phyloP scores from a whole-genome alignment of 2,113 vertebrate genomes.

The Syrmaticus mikado region DNA sequence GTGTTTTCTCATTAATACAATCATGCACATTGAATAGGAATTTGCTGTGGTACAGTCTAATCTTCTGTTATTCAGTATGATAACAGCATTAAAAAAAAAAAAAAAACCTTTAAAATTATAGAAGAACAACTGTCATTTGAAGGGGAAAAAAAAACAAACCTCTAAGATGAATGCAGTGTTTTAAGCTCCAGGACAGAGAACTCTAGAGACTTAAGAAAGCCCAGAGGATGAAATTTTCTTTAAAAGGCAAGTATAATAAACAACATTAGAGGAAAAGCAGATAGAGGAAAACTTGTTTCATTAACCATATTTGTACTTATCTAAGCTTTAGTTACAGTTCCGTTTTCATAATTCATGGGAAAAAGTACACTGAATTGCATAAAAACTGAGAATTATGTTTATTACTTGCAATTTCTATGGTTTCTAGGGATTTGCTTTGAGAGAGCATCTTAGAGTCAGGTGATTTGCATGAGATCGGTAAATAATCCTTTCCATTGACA shows the following conservation, averaged over 20 bases:
- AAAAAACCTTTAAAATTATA: not conserved
- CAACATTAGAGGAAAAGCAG: not conserved
- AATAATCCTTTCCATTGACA: not conserved
- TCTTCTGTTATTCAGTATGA: not conserved
- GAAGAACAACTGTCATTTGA: not conserved
- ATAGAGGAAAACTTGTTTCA: not conserved
- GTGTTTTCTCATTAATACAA: not conserved
- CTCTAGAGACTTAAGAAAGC: not conserved
- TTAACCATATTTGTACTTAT: not conserved
- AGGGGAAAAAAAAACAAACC: not conserved
- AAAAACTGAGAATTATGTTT: not conserved
- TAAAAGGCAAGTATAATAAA: not conserved
- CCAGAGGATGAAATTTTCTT: not conserved
- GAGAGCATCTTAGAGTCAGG: not conserved
- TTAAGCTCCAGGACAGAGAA: not conserved
- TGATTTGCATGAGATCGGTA: not conserved
- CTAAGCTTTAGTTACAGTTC: not conserved
- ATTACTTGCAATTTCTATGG: not conserved
- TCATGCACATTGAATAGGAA: not conserved
- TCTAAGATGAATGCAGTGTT: not conserved
- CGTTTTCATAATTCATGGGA: not conserved
- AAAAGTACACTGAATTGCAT: not conserved
- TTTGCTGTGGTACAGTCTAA: not conserved
- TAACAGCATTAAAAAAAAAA: not conserved
- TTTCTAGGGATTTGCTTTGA: not conserved